Conservation (phyloP, 2,113 vertebrate genomes). For the Petromus typicus region DNA sequence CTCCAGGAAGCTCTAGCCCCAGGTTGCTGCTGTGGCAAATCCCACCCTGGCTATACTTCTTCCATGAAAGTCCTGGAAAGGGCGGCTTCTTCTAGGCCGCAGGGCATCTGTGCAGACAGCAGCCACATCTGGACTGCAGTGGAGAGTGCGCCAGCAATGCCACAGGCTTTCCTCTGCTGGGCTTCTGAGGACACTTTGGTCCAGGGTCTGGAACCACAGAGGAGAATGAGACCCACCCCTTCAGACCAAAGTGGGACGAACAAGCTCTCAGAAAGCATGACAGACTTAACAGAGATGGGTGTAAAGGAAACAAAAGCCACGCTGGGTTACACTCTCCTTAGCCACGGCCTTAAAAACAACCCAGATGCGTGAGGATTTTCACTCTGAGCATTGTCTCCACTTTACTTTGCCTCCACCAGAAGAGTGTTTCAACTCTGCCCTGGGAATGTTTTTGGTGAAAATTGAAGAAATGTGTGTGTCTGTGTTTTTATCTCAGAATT, state of each 20-base stretch:
- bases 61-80: background rate
- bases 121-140: constrained; percentile 51
- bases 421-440: background rate
- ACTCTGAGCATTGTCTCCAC: background rate
- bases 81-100: constrained; percentile 27
- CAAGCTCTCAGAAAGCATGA: background rate
- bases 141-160: constrained; percentile 68
- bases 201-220: background rate
- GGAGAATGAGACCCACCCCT: background rate
- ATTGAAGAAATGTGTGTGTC: background rate
- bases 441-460: constrained; percentile 11
- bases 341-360: background rate
- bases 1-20: background rate
- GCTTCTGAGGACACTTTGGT: constrained; percentile 53
- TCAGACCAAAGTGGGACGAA: constrained; percentile 54
- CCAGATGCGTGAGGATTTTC: background rate
- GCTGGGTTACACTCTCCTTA: background rate
- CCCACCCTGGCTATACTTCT: background rate
- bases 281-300: background rate
- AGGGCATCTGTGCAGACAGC: constrained; percentile 51
- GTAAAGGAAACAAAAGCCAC: background rate
- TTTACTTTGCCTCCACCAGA: background rate
- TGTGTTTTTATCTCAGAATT: constrained; percentile 18
- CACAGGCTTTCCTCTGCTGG: constrained; percentile 56
- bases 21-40: background rate